phyloP scores from a whole-genome alignment of 2,888 invertebrate species.

The Lingula anatina region DNA sequence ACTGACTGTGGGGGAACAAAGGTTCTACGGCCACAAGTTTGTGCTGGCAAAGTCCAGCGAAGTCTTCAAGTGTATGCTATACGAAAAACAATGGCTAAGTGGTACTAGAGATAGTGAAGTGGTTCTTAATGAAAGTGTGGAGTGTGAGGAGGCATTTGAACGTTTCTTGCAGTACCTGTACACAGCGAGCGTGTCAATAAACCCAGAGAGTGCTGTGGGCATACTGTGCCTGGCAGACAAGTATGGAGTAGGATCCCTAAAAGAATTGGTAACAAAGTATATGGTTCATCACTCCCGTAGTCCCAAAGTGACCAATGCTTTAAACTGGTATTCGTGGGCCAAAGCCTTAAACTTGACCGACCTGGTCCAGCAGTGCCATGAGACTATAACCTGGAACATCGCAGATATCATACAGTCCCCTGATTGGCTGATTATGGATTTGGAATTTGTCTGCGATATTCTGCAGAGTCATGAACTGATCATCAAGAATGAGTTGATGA shows the following conservation, averaged over 20 bases:
- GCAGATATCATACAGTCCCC: conserved; percentile 34
- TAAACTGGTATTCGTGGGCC: conserved; percentile 51
- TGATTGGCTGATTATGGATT: conserved; percentile 48
- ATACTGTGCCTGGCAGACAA: conserved; percentile 51
- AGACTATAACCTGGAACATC: conserved; percentile 51
- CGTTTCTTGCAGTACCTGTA: conserved; percentile 48
- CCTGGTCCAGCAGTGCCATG: conserved; percentile 41
- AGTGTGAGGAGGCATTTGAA: conserved; percentile 46
- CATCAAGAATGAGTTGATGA: conserved; percentile 34
- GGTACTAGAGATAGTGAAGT: conserved; percentile 24
- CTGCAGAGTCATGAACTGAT: conserved; percentile 43
- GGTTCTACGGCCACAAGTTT: conserved; percentile 46
- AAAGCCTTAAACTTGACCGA: conserved; percentile 44
- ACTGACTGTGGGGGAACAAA: conserved; percentile 32
- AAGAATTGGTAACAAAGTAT: conserved; percentile 41
- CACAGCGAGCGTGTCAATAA: conserved; percentile 46
- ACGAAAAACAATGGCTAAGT: conserved; percentile 42
- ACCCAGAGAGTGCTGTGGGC: conserved; percentile 41
- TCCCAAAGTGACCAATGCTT: conserved; percentile 44
- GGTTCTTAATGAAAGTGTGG: conserved; percentile 41
- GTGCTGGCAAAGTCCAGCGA: conserved; percentile 51
- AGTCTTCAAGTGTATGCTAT: conserved; percentile 50
- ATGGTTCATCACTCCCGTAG: conserved; percentile 49
- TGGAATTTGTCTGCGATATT: conserved; percentile 46
- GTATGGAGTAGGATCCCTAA: conserved; percentile 48